These are phyloP conservation scores for Cuniculus paca DNA, from an alignment of 2,797 vertebrate genomes.

Conservation along the genomic window DNA sequence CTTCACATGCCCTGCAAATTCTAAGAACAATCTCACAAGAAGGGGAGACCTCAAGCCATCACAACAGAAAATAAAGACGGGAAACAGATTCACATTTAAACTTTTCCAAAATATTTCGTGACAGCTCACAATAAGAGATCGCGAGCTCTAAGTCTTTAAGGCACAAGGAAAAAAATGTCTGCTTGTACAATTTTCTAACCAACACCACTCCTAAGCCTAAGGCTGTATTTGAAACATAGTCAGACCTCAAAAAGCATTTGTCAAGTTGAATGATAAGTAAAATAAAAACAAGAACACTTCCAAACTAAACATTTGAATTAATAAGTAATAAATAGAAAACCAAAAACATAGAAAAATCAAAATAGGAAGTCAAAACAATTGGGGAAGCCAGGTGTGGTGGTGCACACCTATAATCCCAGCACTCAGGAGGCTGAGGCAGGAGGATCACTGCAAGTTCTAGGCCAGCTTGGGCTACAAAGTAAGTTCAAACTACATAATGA, in stretches of 20 bases:
- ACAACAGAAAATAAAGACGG: background rate
- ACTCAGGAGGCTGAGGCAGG: background rate
- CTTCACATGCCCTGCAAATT: background rate
- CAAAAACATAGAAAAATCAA: background rate
- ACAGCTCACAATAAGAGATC: background rate
- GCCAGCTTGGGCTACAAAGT: too few species aligned
- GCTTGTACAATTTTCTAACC: background rate
- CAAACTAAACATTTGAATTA: constrained; percentile 1
- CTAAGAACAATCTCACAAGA: background rate
- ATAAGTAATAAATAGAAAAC: background rate
- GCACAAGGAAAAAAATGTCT: background rate
- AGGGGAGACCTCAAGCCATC: background rate
- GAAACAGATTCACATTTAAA: background rate
- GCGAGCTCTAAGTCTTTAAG: background rate
- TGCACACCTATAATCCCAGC: background rate
- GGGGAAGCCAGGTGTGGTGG: background rate
- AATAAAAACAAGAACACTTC: background rate
- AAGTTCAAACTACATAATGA: background rate
- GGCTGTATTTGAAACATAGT: background rate
- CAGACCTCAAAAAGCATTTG: background rate
- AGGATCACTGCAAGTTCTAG: background rate
- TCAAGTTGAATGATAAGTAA: background rate
- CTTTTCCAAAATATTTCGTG: constrained; percentile 18
- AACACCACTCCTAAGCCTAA: background rate
- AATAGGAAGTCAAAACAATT: background rate